Evolutionary conservation across 2,888 invertebrate species (phyloP), one percentile per base, ranked within the genome.

Genomic region (Pyrrhosoma nymphula): DNA sequence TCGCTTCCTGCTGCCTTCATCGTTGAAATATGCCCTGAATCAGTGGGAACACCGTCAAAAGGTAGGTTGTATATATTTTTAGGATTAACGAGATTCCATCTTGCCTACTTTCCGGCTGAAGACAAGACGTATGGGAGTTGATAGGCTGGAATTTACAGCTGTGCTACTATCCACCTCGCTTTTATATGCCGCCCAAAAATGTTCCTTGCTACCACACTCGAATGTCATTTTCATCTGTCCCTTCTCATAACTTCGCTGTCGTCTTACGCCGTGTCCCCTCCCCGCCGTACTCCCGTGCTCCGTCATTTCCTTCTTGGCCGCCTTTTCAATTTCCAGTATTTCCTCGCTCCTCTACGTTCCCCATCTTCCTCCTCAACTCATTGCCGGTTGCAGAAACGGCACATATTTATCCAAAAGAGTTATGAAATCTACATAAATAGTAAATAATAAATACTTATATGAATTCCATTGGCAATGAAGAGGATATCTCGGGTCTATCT

Each of bases 171-270:
- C 69, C 69, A 6, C 35, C 35, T 82, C 12, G 12, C 82, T 82
- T 82, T 82, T 82, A 82, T 82, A n/a, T 82, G 82, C 82, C 82
- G 82, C 30, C n/a, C 82, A 82, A 35, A 35, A 82, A 82, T 35
- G 18, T 82, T 1, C 0, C 30, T 14, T 26, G 82, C 82, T 82
- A 82, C 82, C 82, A 18, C 82, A 82, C 35, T 69, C 69, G 47
- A 60, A 16, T 69, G 69, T 69, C 69, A 23, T 26, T 47, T 47
- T 69, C 69, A 26, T 69, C 69, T 69, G 18, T n/a, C n/a, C 69
- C 35, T 1, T 82, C 16, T 18, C 10, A 35, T 69, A 69, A 35
- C 14, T 82, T 16, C 35, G 0, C n/a, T 82, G 6, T 82, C 82
- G 14, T 30, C 82, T 26, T 35, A 10, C 14, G 35, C 30, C 16